phyloP scores from a whole-genome alignment of 2,888 invertebrate species.

The Gastracanthus pulcherrimus region DNA sequence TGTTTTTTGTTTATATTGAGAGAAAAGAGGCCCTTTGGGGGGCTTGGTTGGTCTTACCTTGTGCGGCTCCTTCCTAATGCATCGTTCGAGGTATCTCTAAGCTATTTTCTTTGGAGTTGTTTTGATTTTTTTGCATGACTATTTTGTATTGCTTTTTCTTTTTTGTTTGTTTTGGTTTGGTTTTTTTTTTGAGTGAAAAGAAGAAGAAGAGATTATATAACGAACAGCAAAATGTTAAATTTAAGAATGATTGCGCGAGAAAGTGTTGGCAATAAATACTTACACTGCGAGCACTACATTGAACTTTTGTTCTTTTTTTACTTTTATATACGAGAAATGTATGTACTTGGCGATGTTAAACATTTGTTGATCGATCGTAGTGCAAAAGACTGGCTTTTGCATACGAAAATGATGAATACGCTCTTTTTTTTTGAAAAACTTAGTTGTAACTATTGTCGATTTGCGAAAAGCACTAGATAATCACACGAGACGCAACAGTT shows the following conservation, averaged over 20 bases:
- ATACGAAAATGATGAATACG: neutral
- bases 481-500: neutral
- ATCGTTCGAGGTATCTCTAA: neutral
- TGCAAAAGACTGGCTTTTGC: conserved; percentile 24
- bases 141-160: neutral
- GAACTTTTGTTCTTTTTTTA: neutral
- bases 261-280: conserved; percentile 30
- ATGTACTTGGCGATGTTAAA: too few relatives aligned
- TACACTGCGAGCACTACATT: conserved; percentile 35
- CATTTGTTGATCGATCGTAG: neutral
- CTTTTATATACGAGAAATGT: too few relatives aligned
- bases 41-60: conserved; percentile 46
- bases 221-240: neutral
- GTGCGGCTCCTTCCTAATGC: neutral
- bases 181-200: too few relatives aligned
- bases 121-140: neutral
- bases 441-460: conserved; percentile 17
- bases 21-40: neutral
- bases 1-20: neutral
- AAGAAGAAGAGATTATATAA: neutral
- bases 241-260: neutral
- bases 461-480: conserved; percentile 30
- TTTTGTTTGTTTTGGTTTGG: too few relatives aligned
- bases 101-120: neutral
- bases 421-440: neutral